A percentile compares a stretch with the other conserved stretches of the same genome.
These are phyloP conservation scores for Dryobates pubescens DNA, from an alignment of 2,797 vertebrate species.

Conservation along the genomic window DNA sequence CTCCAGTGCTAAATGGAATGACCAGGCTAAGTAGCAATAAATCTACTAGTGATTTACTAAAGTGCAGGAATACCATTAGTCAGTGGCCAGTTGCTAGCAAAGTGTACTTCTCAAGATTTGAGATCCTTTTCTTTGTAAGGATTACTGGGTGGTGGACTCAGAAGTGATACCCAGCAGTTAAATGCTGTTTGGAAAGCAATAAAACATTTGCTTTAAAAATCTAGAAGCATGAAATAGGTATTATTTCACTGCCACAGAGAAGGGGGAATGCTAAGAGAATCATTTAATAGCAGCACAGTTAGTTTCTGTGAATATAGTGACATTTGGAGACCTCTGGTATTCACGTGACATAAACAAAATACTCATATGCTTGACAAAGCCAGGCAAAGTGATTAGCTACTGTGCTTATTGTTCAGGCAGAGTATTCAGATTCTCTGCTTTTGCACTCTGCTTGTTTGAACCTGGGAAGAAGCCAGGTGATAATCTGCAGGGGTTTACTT, in stretches of 20 bases:
- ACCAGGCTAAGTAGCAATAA: not conserved
- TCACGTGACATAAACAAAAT: slow-evolving; percentile 21
- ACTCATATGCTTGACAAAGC: not conserved
- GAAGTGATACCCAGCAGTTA: not conserved
- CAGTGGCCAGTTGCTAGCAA: not conserved
- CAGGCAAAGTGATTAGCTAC: not conserved
- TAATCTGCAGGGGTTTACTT: slow-evolving; percentile 46
- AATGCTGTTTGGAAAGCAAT: slow-evolving; percentile 14
- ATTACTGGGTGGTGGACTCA: not conserved
- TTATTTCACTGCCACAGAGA: not conserved
- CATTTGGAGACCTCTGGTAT: not conserved
- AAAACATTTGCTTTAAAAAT: slow-evolving; percentile 3
- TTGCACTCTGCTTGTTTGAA: slow-evolving; percentile 14
- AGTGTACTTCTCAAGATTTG: not conserved
- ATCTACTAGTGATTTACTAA: not conserved
- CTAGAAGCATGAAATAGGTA: slow-evolving; percentile 12
- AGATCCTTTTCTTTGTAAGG: not conserved
- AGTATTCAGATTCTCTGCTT: not conserved
- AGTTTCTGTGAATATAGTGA: slow-evolving; percentile 7
- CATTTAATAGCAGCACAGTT: not conserved
- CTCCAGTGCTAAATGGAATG: not conserved
- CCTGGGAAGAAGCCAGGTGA: slow-evolving; percentile 49
- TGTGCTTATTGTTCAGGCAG: not conserved
- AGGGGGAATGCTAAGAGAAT: not conserved
- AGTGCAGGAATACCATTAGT: not conserved